These are phyloP conservation scores for Macropis europaea DNA, from an alignment of 2,888 invertebrate genomes.

Conservation along the genomic window DNA sequence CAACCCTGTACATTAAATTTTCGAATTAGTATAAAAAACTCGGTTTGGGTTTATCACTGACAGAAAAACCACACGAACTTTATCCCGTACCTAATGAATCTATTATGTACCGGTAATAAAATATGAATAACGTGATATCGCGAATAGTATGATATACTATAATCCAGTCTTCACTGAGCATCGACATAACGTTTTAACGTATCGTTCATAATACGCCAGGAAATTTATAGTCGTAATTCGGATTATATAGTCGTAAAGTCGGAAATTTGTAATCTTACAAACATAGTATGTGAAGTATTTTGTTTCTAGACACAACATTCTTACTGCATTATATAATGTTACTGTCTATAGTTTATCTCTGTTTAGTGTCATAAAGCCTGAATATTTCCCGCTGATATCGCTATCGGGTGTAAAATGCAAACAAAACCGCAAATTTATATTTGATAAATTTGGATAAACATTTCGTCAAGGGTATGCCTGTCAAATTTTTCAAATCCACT, in stretches of 20 bases:
- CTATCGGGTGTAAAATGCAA: not conserved
- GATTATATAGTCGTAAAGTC: too few species aligned
- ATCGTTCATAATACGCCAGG: not conserved
- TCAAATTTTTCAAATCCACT: too few species aligned
- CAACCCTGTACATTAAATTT: too few species aligned
- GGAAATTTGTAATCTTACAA: not conserved
- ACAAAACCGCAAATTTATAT: not conserved
- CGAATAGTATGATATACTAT: not conserved
- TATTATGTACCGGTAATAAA: too few species aligned
- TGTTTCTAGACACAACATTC: not conserved
- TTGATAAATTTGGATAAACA: too few species aligned
- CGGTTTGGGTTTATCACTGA: too few species aligned
- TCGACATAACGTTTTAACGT: constrained; percentile 19
- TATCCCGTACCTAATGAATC: too few species aligned
- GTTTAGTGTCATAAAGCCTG: not conserved
- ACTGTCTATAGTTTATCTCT: not conserved
- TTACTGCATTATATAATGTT: not conserved
- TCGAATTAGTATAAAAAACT: too few species aligned
- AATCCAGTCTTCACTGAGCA: not conserved
- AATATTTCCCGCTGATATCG: not conserved
- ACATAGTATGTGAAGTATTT: not conserved
- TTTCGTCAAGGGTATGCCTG: too few species aligned
- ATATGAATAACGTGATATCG: not conserved
- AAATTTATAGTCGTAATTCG: not conserved
- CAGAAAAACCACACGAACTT: too few species aligned